Conservation (phyloP, 35 echinoderm and acorn worm species). For the Amphiura filiformis region DNA sequence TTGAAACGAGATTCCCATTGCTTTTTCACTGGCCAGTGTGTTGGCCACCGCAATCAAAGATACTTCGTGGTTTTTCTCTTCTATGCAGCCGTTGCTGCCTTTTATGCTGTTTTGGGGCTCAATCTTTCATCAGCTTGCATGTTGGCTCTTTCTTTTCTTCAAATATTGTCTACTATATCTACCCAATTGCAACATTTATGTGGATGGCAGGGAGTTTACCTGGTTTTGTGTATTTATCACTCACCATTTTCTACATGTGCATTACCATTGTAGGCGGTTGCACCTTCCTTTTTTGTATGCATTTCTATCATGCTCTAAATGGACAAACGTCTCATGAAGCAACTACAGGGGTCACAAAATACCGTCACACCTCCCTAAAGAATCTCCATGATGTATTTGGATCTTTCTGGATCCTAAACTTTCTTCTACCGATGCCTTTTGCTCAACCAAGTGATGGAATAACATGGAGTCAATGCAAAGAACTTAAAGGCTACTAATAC, state of each 20-base stretch:
- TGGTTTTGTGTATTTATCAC: slow-evolving; percentile 14
- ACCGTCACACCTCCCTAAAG: slow-evolving; percentile 18
- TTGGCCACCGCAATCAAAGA: slow-evolving; percentile 68
- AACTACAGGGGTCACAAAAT: slow-evolving; percentile 10
- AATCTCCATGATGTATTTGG: slow-evolving; percentile 84
- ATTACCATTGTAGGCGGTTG: slow-evolving; percentile 52
- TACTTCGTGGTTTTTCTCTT: slow-evolving; percentile 78
- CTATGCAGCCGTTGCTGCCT: slow-evolving; percentile 40
- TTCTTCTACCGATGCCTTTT: slow-evolving; percentile 61
- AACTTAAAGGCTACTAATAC: slow-evolving; percentile 60
- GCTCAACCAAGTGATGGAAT: slow-evolving; percentile 64
- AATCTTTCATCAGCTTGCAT: slow-evolving; percentile 39
- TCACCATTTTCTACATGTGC: slow-evolving; percentile 57
- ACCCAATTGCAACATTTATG: slow-evolving; percentile 46
- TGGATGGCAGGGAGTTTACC: slow-evolving; percentile 50
- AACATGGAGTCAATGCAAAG: slow-evolving; percentile 54
- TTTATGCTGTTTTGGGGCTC: slow-evolving; percentile 29
- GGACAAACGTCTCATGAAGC: slow-evolving; percentile 76
- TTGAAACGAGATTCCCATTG: slow-evolving; percentile 81
- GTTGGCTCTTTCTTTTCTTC: slow-evolving; percentile 49
- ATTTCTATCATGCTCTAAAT: slow-evolving; percentile 46
- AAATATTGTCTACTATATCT: slow-evolving; percentile 38
- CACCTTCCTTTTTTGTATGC: slow-evolving; percentile 34
- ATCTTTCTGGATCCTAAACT: slow-evolving; percentile 59
- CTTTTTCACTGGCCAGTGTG: slow-evolving; percentile 71